phyloP scores from a whole-genome alignment of 2,797 vertebrate species.

The Falco peregrinus region DNA sequence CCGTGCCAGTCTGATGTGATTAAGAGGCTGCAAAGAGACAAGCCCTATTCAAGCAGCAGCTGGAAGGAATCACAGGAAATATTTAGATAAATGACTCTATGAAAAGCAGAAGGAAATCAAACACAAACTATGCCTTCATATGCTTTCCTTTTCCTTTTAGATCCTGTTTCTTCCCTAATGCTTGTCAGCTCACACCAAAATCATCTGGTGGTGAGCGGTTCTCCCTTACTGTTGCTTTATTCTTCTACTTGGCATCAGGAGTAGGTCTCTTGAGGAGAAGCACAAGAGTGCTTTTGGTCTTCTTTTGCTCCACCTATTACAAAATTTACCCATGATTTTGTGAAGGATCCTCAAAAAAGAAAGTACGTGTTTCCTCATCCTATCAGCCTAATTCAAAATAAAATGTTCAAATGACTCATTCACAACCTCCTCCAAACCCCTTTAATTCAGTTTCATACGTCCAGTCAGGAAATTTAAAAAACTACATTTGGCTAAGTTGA shows the following conservation, averaged over 20 bases:
- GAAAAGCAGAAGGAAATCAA: not conserved
- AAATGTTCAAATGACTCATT: not conserved
- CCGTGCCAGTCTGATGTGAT: not conserved
- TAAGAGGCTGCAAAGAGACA: not conserved
- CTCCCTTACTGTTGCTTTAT: not conserved
- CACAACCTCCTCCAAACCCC: not conserved
- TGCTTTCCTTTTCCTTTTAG: not conserved
- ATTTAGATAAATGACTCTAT: not conserved
- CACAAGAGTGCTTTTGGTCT: not conserved
- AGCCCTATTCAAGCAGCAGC: not conserved
- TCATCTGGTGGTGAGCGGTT: not conserved
- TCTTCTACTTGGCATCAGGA: not conserved
- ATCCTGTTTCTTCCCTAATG: not conserved
- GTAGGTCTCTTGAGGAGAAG: not conserved
- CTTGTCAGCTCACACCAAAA: not conserved
- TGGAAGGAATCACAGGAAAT: not conserved
- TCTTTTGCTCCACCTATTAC: not conserved
- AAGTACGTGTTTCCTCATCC: not conserved
- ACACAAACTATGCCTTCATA: not conserved
- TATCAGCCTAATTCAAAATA: not conserved
- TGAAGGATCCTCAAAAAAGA: not conserved
- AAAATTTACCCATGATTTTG: not conserved
- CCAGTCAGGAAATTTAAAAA: not conserved
- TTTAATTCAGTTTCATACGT: not conserved
- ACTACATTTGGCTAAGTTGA: not conserved